A percentile compares a stretch with the other conserved stretches of the same genome.
phyloP scores from a whole-genome alignment of 1,140 invertebrate species.

The Drosophila persimilis region DNA sequence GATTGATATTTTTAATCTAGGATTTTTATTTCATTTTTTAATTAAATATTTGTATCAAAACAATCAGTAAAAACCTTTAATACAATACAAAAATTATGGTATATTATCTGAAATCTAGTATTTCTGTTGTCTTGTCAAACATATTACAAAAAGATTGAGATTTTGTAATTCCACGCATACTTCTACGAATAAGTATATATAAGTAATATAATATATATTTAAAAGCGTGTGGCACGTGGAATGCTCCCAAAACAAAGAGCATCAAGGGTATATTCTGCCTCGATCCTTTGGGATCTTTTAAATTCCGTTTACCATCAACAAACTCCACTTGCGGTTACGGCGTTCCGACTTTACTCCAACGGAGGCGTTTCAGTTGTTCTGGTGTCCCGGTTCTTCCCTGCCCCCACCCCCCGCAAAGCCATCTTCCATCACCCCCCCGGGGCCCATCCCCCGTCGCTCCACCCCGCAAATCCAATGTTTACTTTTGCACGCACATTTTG shows the following conservation, averaged over 20 bases:
- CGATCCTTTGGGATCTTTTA: neutral
- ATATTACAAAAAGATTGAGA: no score
- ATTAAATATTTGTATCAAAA: no score
- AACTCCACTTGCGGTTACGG: constrained; percentile 24
- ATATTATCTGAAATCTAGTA: no score
- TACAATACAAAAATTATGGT: no score
- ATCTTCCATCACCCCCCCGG: neutral
- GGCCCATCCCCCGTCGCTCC: neutral
- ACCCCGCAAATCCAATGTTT: constrained; percentile 26
- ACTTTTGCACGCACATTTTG: constrained; percentile 64
- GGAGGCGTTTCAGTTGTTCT: constrained; percentile 41
- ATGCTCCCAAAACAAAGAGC: neutral
- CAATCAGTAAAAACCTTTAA: no score
- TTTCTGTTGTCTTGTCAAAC: no score
- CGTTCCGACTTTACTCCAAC: constrained; percentile 34
- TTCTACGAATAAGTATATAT: no score
- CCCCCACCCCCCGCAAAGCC: neutral
- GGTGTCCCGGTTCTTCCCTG: neutral
- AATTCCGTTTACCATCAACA: constrained; percentile 17
- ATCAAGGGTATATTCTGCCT: neutral
- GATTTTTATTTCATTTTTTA: no score
- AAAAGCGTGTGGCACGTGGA: no score
- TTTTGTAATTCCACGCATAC: no score
- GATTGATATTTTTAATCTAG: no score
- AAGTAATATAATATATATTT: no score